phyloP scores from a whole-genome alignment of 2,113 vertebrate genomes.

The Manacus vitellinus region DNA sequence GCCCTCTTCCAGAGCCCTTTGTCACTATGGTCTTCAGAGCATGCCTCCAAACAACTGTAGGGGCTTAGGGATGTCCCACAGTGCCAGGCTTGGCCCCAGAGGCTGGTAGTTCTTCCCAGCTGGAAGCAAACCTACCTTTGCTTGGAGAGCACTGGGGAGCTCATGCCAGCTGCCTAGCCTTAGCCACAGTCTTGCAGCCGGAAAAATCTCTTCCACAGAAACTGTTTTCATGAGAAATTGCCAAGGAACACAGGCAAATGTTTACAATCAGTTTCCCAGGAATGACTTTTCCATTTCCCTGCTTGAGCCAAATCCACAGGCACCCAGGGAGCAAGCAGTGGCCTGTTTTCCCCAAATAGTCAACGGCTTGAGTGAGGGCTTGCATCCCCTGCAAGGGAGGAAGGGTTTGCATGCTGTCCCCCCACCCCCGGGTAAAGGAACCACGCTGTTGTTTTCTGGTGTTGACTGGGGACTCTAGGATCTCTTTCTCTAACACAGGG shows the following conservation, averaged over 20 bases:
- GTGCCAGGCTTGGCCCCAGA: neutral
- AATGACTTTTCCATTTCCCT: neutral
- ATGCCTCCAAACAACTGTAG: neutral
- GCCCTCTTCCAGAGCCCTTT: neutral
- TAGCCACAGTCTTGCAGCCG: neutral
- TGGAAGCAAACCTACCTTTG: neutral
- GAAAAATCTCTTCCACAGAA: neutral
- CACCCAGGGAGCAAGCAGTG: neutral
- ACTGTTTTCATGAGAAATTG: neutral
- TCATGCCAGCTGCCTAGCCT: neutral
- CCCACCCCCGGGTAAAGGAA: neutral
- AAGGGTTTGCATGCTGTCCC: neutral
- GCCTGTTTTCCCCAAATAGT: neutral
- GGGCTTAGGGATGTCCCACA: neutral
- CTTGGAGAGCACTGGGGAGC: neutral
- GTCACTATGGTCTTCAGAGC: neutral
- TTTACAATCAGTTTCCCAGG: neutral
- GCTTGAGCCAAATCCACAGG: neutral
- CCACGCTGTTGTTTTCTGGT: neutral
- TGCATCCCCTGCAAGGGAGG: neutral
- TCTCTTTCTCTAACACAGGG: rapidly evolving
- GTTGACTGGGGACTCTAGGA: neutral
- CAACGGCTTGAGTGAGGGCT: neutral
- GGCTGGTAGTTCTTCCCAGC: neutral
- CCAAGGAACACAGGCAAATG: neutral